A percentile compares a stretch with the other conserved stretches of the same genome.
Evolutionary conservation across 2,113 vertebrate species (phyloP).

Genomic region (Varanus komodoensis): DNA sequence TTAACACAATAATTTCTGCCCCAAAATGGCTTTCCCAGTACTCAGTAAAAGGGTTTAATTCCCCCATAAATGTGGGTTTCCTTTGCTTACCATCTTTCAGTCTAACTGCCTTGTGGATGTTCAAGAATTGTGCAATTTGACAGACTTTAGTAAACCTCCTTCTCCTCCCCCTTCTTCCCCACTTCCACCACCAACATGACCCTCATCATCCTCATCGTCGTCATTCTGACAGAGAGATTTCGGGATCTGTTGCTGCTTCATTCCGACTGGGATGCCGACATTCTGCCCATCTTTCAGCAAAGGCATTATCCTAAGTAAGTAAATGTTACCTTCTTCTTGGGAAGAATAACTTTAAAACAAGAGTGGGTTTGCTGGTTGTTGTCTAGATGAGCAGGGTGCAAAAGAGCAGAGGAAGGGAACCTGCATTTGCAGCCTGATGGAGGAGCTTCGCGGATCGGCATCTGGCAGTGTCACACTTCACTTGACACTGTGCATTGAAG

Average conservation of each 20-base stretch:
- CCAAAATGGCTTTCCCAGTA: too few species aligned
- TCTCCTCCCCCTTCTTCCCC: too few species aligned
- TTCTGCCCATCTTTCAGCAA: slow-evolving; percentile 91
- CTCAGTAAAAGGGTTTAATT: too few species aligned
- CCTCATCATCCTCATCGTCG: slow-evolving; percentile 36
- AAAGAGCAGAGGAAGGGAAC: not conserved
- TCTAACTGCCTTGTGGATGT: too few species aligned
- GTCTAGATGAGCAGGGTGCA: slow-evolving; percentile 4
- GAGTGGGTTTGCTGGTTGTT: not conserved
- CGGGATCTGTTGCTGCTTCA: slow-evolving; percentile 86
- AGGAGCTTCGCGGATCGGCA: slow-evolving; percentile 25
- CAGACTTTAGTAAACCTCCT: too few species aligned
- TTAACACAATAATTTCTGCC: too few species aligned
- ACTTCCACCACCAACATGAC: too few species aligned
- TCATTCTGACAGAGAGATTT: slow-evolving; percentile 86
- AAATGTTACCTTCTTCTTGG: slow-evolving; percentile 46
- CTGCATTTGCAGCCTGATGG: not conserved
- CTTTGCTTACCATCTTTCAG: too few species aligned
- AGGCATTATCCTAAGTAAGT: slow-evolving; percentile 92
- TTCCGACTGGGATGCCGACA: slow-evolving; percentile 80
- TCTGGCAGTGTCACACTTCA: slow-evolving; percentile 49
- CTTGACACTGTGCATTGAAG: slow-evolving; percentile 22
- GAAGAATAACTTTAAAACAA: slow-evolving; percentile 19
- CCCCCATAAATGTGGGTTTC: too few species aligned
- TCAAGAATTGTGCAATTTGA: too few species aligned